Base-by-base conservation (phyloP, 2,797 vertebrate species). In the Acanthopagrus latus region DNA sequence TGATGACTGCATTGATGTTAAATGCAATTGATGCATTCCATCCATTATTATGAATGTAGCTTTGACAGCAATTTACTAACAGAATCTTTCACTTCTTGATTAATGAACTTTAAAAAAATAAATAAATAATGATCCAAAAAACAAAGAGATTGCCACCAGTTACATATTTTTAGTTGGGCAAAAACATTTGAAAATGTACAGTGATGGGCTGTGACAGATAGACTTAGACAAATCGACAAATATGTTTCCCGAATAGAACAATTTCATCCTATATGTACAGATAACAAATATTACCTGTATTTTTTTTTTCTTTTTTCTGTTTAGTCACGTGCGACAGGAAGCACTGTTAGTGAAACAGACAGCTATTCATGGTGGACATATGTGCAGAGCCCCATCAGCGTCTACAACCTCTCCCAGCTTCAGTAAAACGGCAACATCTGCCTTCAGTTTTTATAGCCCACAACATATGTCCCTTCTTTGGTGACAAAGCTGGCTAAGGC, bases 371-470 rank as follows among this genome's bases (percentile, higher is more conserved):
- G 85, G 88, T 78, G 86, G 84, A 89, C 93, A 94, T 93, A 94
- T 94, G 92, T 92, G 91, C 80, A 47, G 86, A 89, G 91, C 91
- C 20, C 85, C 88, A 84, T 91, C 86, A 88, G 86, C 44, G 77
- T 91, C 87, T 85, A 90, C 89, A 91, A 82, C 88, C 89, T 91
- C 90, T 90, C 90, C 80, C 90, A 69, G 86, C 91, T 92, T 93
- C 88, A 90, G 91, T 92, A 93, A 95, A 95, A 94, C 86, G 73
- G 90, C 84, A 94, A 94, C 95, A 96, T 96, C 95, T 95, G 95
- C 93, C 94, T 95, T 90, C 87, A 64, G 89, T 86, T 95, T 96
- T 96, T 96, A 96, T 92, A 93, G 95, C 92, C 88, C 76, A 46
- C 80, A 94, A 91, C 93, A 93, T 93, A 94, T 92, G 89, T 92